phyloP scores from a whole-genome alignment of 2,113 vertebrate genomes.

The Podiceps cristatus region DNA sequence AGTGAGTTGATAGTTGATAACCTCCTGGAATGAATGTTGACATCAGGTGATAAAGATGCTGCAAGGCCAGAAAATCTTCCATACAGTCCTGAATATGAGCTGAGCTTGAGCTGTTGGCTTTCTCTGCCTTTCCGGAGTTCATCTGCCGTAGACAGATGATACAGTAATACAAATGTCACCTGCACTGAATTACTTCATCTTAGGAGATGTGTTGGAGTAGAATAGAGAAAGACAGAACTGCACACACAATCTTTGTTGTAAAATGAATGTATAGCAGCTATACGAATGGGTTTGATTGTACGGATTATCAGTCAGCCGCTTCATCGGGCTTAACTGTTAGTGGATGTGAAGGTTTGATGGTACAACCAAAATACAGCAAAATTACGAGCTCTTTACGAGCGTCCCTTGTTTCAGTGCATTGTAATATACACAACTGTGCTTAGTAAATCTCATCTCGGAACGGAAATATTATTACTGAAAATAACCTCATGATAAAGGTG shows the following conservation, averaged over 20 bases:
- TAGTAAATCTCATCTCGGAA: not conserved
- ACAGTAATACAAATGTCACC: not conserved
- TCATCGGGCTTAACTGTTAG: not conserved
- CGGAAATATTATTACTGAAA: not conserved
- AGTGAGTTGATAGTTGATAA: not conserved
- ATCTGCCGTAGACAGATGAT: not conserved
- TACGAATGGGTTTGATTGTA: not conserved
- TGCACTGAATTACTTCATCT: not conserved
- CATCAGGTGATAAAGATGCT: not conserved
- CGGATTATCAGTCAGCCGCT: not conserved
- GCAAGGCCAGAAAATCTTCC: not conserved
- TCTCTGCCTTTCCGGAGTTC: not conserved
- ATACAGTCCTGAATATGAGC: not conserved
- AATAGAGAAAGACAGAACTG: not conserved
- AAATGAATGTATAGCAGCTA: not conserved
- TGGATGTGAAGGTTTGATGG: not conserved
- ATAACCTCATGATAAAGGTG: not conserved
- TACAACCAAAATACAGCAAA: not conserved
- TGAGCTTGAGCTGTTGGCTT: not conserved
- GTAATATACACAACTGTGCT: not conserved
- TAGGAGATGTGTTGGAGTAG: not conserved
- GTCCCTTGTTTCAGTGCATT: not conserved
- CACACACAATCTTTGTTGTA: not conserved
- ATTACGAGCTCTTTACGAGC: not conserved
- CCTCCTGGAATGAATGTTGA: not conserved